phyloP scores from a whole-genome alignment of 2,113 vertebrate species.

The Sula dactylatra region DNA sequence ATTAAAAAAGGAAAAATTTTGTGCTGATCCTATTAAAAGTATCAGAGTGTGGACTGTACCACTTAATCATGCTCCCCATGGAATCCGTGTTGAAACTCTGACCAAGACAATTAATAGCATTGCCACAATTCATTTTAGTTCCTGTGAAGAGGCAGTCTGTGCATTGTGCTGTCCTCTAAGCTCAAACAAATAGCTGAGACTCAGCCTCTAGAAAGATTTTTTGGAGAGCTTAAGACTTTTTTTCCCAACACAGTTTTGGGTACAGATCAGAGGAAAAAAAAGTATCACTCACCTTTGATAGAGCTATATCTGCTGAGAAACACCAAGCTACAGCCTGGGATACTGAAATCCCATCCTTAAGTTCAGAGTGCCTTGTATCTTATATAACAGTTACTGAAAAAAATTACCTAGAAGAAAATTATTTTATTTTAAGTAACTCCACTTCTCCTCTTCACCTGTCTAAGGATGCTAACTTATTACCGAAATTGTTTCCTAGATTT shows the following conservation, averaged over 20 bases:
- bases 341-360: background rate
- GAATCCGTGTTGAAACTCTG: background rate
- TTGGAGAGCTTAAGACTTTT: background rate
- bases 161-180: background rate
- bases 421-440: background rate
- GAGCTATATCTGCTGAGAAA: background rate
- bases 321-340: background rate
- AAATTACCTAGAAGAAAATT: background rate
- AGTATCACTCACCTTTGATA: accelerated
- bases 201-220: background rate
- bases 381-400: background rate
- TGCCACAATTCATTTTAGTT: background rate
- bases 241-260: background rate
- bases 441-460: background rate
- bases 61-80: background rate
- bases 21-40: background rate
- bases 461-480: background rate
- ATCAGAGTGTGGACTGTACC: background rate
- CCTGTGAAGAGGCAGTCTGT: background rate
- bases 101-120: background rate
- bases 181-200: background rate
- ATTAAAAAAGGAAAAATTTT: background rate
- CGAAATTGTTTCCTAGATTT: background rate
- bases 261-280: background rate
- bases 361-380: background rate